Percentiles rank a stretch among this genome's conserved stretches.
phyloP scores from a whole-genome alignment of 2,113 vertebrate species.

The Anoura caudifer region DNA sequence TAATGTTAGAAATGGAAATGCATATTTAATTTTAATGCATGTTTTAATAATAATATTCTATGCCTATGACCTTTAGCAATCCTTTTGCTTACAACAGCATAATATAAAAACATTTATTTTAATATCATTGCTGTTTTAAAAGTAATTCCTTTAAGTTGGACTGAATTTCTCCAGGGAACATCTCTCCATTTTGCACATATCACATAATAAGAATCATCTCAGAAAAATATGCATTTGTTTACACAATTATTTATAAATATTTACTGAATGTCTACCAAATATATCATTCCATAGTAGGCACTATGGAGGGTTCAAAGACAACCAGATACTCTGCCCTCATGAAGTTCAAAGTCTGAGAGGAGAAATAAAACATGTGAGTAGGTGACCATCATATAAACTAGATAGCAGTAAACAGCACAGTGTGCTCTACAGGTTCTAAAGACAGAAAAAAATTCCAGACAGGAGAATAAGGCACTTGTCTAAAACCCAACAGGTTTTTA shows the following conservation, averaged over 20 bases:
- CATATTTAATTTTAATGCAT: background rate
- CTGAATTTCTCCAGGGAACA: constrained; percentile 1
- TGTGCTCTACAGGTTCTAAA: background rate
- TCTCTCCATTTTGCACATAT: background rate
- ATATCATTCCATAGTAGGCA: background rate
- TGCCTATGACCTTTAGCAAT: background rate
- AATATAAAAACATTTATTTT: background rate
- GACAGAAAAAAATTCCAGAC: background rate
- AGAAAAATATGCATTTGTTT: background rate
- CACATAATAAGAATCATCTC: background rate
- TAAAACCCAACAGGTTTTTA: background rate
- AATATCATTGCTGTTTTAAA: background rate
- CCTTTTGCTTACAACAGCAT: background rate
- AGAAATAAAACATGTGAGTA: background rate
- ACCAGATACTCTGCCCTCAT: background rate
- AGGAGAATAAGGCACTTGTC: background rate
- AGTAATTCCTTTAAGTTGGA: background rate
- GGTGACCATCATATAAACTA: background rate
- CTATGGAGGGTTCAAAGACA: background rate
- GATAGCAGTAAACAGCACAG: no score
- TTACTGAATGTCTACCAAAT: background rate
- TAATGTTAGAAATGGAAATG: background rate
- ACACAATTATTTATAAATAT: background rate
- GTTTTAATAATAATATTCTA: background rate
- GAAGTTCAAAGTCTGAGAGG: background rate